A percentile compares a stretch with the other conserved stretches of the same genome.
Evolutionary conservation across 2,888 invertebrate genomes (phyloP).

Genomic region (Arge pagana): DNA sequence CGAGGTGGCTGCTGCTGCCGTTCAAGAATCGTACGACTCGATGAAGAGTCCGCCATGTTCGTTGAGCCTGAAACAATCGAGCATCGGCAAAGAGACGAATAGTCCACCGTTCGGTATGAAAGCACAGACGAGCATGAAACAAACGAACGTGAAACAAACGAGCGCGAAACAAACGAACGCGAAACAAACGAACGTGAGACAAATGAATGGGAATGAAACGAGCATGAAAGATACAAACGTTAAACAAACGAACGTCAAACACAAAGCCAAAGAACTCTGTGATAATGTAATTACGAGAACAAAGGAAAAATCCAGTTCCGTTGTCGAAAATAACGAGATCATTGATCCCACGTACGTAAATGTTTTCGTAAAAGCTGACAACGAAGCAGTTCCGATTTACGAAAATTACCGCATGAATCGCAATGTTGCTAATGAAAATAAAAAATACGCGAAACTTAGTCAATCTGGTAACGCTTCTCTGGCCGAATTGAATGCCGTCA

Average conservation of each 20-base stretch:
- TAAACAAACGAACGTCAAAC: constrained; percentile 7
- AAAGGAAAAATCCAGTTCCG: not conserved
- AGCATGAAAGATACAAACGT: not conserved
- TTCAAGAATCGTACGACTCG: too few relatives aligned
- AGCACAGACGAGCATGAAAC: too few relatives aligned
- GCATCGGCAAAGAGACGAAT: too few relatives aligned
- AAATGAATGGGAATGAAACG: not conserved
- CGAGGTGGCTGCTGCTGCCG: too few relatives aligned
- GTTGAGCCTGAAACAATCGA: too few relatives aligned
- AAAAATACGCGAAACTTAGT: not conserved
- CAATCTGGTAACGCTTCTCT: not conserved
- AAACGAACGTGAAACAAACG: too few relatives aligned
- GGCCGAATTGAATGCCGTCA: not conserved
- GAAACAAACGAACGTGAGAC: too few relatives aligned
- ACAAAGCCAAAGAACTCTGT: constrained; percentile 36
- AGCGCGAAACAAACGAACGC: too few relatives aligned
- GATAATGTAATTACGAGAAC: constrained; percentile 27
- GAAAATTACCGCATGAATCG: constrained; percentile 36
- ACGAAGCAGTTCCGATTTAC: constrained; percentile 36
- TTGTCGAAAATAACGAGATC: not conserved
- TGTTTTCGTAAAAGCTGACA: constrained; percentile 34
- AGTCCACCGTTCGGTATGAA: too few relatives aligned
- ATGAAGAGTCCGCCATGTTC: too few relatives aligned
- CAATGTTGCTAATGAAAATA: constrained; percentile 2
- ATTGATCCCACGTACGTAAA: constrained; percentile 39